These are phyloP conservation scores for Spheniscus mendiculus DNA, from an alignment of 2,113 vertebrate species.

Conservation along the genomic window DNA sequence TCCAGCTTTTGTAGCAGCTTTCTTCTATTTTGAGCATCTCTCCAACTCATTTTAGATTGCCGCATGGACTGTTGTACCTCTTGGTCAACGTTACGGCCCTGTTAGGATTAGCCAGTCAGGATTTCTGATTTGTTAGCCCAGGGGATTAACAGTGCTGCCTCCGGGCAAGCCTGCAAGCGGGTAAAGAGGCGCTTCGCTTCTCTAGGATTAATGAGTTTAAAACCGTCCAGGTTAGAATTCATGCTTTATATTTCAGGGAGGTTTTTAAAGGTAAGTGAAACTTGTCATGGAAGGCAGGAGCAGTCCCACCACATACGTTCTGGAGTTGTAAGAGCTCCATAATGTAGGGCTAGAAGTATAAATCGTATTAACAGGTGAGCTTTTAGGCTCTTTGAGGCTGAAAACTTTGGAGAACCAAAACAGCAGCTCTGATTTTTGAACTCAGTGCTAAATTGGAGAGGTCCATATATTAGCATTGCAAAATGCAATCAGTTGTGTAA, in stretches of 20 bases:
- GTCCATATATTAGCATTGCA: background rate
- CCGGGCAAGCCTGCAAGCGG: background rate
- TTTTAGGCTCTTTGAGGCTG: background rate
- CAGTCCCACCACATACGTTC: fast-evolving
- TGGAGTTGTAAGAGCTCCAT: background rate
- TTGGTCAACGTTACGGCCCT: background rate
- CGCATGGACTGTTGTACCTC: background rate
- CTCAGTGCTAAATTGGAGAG: background rate
- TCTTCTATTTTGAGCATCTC: background rate
- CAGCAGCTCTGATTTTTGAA: background rate
- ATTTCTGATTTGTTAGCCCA: background rate
- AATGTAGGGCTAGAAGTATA: background rate
- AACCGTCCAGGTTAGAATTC: background rate
- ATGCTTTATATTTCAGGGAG: background rate
- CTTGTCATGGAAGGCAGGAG: background rate
- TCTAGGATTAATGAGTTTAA: background rate
- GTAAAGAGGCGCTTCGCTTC: background rate
- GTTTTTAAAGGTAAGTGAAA: background rate
- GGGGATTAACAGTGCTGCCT: background rate
- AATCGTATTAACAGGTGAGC: fast-evolving
- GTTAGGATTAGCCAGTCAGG: background rate
- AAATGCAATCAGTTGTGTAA: background rate
- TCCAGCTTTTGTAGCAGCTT: background rate
- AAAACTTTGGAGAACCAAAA: background rate
- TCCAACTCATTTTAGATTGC: background rate